Evolutionary conservation across 2,113 vertebrate species (phyloP).

Genomic region (Myxocyprinus asiaticus): DNA sequence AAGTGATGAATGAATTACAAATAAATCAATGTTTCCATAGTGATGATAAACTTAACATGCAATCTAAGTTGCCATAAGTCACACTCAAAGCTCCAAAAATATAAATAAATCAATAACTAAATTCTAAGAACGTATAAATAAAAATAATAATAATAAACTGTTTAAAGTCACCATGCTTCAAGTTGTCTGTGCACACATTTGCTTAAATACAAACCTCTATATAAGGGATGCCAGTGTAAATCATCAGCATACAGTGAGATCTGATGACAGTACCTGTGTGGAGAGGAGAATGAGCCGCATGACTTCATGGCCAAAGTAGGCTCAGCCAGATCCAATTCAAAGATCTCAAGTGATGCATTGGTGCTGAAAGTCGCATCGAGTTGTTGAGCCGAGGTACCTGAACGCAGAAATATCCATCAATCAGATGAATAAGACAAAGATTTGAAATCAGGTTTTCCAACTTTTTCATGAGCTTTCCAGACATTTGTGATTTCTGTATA

Average conservation of each 20-base stretch:
- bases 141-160: too few relatives aligned
- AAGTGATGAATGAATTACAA: too few relatives aligned
- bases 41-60: too few relatives aligned
- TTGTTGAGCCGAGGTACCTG: slow-evolving; percentile 97
- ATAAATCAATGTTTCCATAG: too few relatives aligned
- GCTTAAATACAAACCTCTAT: too few relatives aligned
- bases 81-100: too few relatives aligned
- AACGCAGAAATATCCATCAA: slow-evolving; percentile 40
- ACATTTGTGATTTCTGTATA: too few relatives aligned
- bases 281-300: slow-evolving; percentile 84
- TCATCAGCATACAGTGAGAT: not conserved
- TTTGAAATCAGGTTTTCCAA: not conserved
- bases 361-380: slow-evolving; percentile 96
- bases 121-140: too few relatives aligned
- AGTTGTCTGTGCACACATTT: too few relatives aligned
- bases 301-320: slow-evolving; percentile 90
- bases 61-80: too few relatives aligned
- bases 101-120: too few relatives aligned
- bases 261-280: slow-evolving; percentile 80
- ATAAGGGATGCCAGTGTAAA: not conserved
- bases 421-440: not conserved
- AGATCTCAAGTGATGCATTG: slow-evolving; percentile 91
- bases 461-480: not conserved
- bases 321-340: slow-evolving; percentile 89
- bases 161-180: too few relatives aligned